Percentiles rank a stretch among this genome's conserved stretches.
These are phyloP conservation scores for Anarrhichthys ocellatus DNA, from an alignment of 2,113 vertebrate genomes.

Conservation along the genomic window DNA sequence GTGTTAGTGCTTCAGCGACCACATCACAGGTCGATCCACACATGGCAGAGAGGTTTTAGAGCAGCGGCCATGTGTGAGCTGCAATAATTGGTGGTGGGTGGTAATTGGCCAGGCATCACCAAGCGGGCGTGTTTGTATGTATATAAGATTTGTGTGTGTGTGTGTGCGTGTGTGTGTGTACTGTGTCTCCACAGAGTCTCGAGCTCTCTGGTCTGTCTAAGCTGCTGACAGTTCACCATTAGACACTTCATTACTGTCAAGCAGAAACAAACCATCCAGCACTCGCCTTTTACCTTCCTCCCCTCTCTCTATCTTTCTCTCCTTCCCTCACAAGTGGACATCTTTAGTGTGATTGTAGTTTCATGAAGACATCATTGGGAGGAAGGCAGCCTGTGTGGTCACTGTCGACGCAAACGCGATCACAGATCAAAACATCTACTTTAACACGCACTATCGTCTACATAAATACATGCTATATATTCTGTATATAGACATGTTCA, in stretches of 20 bases:
- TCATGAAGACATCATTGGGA: neutral
- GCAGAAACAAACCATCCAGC: constrained; percentile 44
- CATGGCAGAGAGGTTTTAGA: constrained; percentile 56
- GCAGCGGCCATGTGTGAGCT: constrained; percentile 64
- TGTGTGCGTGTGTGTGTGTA: constrained; percentile 27
- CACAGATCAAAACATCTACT: too few relatives aligned
- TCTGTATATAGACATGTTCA: too few relatives aligned
- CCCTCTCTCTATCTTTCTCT: neutral
- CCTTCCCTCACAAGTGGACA: neutral
- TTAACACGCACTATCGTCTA: neutral
- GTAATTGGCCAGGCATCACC: constrained; percentile 65
- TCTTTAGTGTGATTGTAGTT: neutral
- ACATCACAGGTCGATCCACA: constrained; percentile 71
- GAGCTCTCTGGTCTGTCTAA: constrained; percentile 42
- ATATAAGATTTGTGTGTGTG: constrained; percentile 38
- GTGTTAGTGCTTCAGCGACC: constrained; percentile 65
- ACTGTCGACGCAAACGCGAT: neutral
- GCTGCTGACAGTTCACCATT: constrained; percentile 68
- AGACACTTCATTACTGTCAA: constrained; percentile 71
- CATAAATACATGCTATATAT: neutral
- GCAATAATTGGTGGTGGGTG: constrained; percentile 61
- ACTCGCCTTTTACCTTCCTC: neutral
- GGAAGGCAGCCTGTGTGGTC: neutral
- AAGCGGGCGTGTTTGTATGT: constrained; percentile 44
- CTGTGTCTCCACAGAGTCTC: constrained; percentile 74